A percentile compares a stretch with the other conserved stretches of the same genome.
Evolutionary conservation across 1,140 invertebrate species (phyloP).

Genomic region (Nasonia longicornis): DNA sequence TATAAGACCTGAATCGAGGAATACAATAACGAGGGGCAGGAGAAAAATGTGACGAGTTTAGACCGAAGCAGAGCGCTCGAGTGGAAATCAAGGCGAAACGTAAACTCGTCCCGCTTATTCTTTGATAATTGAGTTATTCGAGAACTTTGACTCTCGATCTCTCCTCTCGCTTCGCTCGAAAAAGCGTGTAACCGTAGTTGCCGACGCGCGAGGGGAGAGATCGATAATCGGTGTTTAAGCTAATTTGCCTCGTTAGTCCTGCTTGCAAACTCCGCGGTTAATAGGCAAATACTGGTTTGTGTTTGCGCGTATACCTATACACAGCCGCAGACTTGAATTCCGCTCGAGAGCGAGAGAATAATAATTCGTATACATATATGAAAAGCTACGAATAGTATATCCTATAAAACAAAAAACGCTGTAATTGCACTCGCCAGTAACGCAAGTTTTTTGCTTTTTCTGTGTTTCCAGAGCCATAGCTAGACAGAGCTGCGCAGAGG

Average conservation of each 20-base stretch:
- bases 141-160: not conserved
- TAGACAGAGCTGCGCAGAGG: constrained; percentile 47
- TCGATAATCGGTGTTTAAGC: too few species aligned
- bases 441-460: constrained; percentile 65
- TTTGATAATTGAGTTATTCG: not conserved
- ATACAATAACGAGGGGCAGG: not conserved
- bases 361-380: not conserved
- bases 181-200: too few species aligned
- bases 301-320: not conserved
- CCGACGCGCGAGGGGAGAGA: too few species aligned
- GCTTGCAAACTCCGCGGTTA: too few species aligned
- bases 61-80: not conserved
- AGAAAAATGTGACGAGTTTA: not conserved
- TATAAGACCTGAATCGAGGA: constrained; percentile 21
- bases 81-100: constrained; percentile 8
- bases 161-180: too few species aligned
- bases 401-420: not conserved
- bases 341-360: not conserved
- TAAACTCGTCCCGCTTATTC: not conserved
- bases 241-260: too few species aligned
- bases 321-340: not conserved
- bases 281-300: not conserved
- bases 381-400: not conserved
- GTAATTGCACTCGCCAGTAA: constrained; percentile 63
- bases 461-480: constrained; percentile 64